Conservation (phyloP, 2,113 vertebrate species). For the Cyphomyrus discorhynchus region DNA sequence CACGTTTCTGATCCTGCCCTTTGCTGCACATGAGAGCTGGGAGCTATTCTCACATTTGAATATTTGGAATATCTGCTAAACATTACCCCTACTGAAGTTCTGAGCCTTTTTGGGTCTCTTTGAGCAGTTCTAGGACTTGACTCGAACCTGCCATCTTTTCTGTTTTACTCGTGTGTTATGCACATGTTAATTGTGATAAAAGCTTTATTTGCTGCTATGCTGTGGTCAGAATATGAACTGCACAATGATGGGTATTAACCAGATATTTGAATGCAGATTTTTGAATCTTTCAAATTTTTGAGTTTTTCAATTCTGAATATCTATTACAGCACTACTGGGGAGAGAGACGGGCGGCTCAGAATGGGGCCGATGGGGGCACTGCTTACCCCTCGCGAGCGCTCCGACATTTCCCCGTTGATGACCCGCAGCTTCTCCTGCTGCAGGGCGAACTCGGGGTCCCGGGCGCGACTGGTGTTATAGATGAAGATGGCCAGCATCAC, state of each 20-base stretch:
- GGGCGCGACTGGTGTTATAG: conserved; percentile 75
- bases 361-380: not conserved
- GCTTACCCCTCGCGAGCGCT: conserved; percentile 88
- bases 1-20: not conserved
- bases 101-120: not conserved
- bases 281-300: too few relatives aligned
- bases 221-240: not conserved
- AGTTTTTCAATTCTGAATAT: not conserved
- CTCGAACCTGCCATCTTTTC: not conserved
- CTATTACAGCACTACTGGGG: not conserved
- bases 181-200: not conserved
- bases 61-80: conserved; percentile 4
- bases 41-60: not conserved
- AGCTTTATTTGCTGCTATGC: too few relatives aligned
- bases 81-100: not conserved
- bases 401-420: conserved; percentile 71
- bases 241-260: not conserved
- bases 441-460: conserved; percentile 56
- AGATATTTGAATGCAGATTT: not conserved
- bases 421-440: conserved; percentile 73
- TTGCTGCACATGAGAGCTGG: not conserved
- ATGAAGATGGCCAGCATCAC: conserved; percentile 92
- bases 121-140: not conserved
- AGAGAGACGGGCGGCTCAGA: not conserved
- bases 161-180: not conserved